A percentile compares a stretch with the other conserved stretches of the same genome.
phyloP scores from a whole-genome alignment of 2,797 vertebrate species.

The Leptodactylus fallax region DNA sequence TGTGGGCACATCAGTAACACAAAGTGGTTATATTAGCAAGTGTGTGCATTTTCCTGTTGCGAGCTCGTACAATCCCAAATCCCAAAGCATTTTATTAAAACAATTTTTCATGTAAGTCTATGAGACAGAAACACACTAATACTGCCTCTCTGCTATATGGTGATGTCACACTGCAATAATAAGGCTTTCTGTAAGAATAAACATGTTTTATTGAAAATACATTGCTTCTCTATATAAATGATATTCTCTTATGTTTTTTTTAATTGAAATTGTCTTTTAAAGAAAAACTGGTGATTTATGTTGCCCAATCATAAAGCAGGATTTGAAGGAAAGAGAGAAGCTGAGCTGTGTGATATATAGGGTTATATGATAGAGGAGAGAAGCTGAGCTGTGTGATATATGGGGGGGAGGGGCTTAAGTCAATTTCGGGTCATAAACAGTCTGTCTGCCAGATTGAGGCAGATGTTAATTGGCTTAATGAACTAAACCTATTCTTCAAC shows the following conservation, averaged over 20 bases:
- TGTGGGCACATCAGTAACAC: conserved; percentile 33
- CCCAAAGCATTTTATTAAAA: conserved; percentile 55
- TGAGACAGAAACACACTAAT: conserved; percentile 6
- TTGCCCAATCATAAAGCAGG: too few species aligned
- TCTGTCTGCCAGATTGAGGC: too few species aligned
- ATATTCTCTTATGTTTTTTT: background rate
- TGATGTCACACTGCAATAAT: conserved; percentile 14
- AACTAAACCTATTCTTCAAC: too few species aligned
- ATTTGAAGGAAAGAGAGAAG: too few species aligned
- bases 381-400: too few species aligned
- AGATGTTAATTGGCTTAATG: too few species aligned
- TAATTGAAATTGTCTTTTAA: conserved; percentile 20
- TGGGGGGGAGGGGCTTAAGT: too few species aligned
- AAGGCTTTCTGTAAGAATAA: background rate
- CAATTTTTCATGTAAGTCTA: conserved; percentile 38
- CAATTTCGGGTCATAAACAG: too few species aligned
- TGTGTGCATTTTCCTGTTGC: background rate
- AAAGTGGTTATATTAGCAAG: conserved; percentile 30
- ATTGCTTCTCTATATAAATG: background rate
- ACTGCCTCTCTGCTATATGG: background rate
- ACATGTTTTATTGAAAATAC: background rate
- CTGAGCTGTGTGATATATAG: too few species aligned
- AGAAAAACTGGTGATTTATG: too few species aligned
- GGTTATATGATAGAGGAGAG: too few species aligned
- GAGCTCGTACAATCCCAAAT: background rate